Percentiles rank a stretch among this genome's conserved stretches.
phyloP scores from a whole-genome alignment of 2,113 vertebrate species.

The Prunella himalayana region DNA sequence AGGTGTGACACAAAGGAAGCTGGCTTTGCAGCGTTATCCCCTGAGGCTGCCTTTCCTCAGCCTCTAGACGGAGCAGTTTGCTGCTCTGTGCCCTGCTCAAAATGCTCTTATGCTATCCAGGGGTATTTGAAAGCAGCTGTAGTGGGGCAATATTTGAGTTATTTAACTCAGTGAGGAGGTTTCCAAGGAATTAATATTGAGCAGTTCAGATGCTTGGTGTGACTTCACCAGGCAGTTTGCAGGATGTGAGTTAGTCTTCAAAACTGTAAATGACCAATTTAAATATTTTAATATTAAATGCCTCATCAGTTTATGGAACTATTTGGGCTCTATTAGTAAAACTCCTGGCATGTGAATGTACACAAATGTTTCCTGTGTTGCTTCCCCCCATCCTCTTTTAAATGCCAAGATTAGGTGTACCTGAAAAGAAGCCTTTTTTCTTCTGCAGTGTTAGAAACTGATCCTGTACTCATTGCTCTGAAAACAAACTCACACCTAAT shows the following conservation, averaged over 20 bases:
- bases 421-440: not conserved
- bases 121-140: not conserved
- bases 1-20: not conserved
- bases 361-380: not conserved
- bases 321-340: not conserved
- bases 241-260: not conserved
- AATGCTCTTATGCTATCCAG: accelerated
- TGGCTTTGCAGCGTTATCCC: not conserved
- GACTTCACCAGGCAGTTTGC: not conserved
- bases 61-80: not conserved
- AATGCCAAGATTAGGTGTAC: not conserved
- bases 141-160: not conserved
- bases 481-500: not conserved
- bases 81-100: not conserved
- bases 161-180: not conserved
- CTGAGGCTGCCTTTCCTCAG: not conserved
- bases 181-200: not conserved
- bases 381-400: not conserved
- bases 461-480: not conserved
- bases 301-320: not conserved
- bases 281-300: not conserved
- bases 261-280: not conserved
- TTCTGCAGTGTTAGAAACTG: not conserved
- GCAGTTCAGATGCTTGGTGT: not conserved
- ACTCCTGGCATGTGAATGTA: not conserved